Percentiles rank a stretch among this genome's conserved stretches.
Conservation (phyloP, 2,113 vertebrate genomes). For the Chloroceryle aenea region DNA sequence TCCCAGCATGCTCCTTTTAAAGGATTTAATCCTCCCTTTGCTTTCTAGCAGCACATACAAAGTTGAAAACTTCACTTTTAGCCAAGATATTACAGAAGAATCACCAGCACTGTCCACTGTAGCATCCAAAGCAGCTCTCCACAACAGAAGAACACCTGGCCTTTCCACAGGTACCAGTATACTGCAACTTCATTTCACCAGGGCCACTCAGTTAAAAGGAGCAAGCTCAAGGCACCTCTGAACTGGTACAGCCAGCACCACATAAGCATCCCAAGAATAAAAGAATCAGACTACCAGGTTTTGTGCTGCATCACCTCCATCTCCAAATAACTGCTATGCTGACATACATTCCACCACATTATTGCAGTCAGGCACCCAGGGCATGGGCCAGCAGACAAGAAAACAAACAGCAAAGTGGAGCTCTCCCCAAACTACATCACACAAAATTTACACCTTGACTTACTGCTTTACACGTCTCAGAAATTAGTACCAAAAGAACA, state of each 20-base stretch:
- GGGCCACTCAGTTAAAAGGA: not conserved
- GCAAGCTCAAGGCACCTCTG: not conserved
- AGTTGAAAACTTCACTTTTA: not conserved
- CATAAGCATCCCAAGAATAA: not conserved
- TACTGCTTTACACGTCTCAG: not conserved
- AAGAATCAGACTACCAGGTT: not conserved
- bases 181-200: not conserved
- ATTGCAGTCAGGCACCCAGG: too few species aligned
- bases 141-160: rapidly evolving
- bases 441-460: not conserved
- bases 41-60: not conserved
- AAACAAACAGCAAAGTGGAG: not conserved
- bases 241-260: not conserved
- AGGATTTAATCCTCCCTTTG: not conserved
- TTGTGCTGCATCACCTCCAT: rapidly evolving
- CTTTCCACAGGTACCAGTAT: not conserved
- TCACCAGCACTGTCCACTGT: rapidly evolving
- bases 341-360: not conserved
- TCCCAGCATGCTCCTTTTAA: rapidly evolving
- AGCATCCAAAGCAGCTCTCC: not conserved
- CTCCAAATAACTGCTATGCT: rapidly evolving
- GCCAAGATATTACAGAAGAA: not conserved
- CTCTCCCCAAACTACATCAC: not conserved
- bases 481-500: not conserved
- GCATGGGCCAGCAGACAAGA: not conserved